Evolutionary conservation across 2,888 invertebrate genomes (phyloP).

Genomic region (Cryptocephalus moraei): DNA sequence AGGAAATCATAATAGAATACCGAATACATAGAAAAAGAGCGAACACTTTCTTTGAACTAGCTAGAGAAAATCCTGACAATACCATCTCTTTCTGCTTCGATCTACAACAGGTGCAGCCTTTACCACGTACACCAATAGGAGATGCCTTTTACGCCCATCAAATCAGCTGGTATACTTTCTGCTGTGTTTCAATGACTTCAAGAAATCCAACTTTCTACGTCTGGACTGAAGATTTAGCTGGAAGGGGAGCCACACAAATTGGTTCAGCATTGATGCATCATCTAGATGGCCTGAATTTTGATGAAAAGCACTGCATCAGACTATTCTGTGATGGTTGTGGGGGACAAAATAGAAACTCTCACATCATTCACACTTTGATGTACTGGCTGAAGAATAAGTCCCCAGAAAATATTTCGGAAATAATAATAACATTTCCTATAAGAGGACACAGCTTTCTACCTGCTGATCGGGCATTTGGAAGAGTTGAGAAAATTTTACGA

Average conservation of each 20-base stretch:
- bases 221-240: conserved; percentile 6
- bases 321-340: too few species aligned
- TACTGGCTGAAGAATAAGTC: too few species aligned
- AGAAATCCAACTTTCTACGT: conserved; percentile 11
- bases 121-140: conserved; percentile 13
- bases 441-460: too few species aligned
- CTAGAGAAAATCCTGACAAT: conserved; percentile 7
- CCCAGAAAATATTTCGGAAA: too few species aligned
- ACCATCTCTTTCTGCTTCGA: conserved; percentile 14
- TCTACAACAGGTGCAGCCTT: conserved; percentile 16
- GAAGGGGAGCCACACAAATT: neutral
- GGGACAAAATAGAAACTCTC: too few species aligned
- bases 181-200: conserved; percentile 6
- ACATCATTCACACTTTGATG: too few species aligned
- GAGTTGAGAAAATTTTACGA: too few species aligned
- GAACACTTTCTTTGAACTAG: conserved; percentile 9
- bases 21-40: conserved; percentile 12
- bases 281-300: neutral
- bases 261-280: neutral
- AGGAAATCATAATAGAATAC: conserved; percentile 4
- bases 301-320: too few species aligned
- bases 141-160: conserved; percentile 15
- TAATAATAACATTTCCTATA: too few species aligned
- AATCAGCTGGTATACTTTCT: conserved; percentile 12
- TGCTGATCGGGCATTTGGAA: too few species aligned